Evolutionary conservation across 2,888 invertebrate species (phyloP), one percentile per base, ranked within the genome.

Genomic region (Cerceris rybyensis): DNA sequence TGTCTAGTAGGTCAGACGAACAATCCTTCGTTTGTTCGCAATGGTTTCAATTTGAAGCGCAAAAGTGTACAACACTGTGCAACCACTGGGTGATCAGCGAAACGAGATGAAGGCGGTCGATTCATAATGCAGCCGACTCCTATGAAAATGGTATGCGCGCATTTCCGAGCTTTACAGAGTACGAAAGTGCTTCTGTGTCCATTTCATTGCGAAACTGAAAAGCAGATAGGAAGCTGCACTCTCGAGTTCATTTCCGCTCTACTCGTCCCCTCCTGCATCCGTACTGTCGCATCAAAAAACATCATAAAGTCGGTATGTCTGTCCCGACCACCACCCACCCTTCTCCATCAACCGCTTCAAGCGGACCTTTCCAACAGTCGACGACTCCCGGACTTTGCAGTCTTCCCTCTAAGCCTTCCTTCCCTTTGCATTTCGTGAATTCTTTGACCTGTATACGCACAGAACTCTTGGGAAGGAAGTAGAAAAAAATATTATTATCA

Each of bases 241-340:
- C 84, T 85, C 86, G 86, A 88, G 87, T 88, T 90, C 88, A 88
- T 90, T 90, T 90, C 87, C 86, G 87, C 81, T 80, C 77, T 78
- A 82, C 84, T 83, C 83, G 77, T 85, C 61, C 52, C 60, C 69
- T 63, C 68, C 57, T 66, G 80, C 66, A 66, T 60, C 68, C 67
- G 76, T 78, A 79, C 85, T 85, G 87, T 84, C 85, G 81, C 86
- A 85, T 85, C 87, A 87, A 88, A 89, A 88, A 89, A 88, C 84
- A 84, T 89, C 88, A 88, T 88, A 88, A 88, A 85, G 83, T 86
- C 84, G 72, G 70, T 73, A 75, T 60, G 75, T 68, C 63, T 75
- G 75, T 76, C 67, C 68, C 71, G 54, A 16, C 65, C 54, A 57
- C 78, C 73, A 58, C 39, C 57, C 43, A 46, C 55, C 64, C 60